Base-by-base conservation (phyloP, 1,140 invertebrate species). In the Leptinotarsa lineolata region DNA sequence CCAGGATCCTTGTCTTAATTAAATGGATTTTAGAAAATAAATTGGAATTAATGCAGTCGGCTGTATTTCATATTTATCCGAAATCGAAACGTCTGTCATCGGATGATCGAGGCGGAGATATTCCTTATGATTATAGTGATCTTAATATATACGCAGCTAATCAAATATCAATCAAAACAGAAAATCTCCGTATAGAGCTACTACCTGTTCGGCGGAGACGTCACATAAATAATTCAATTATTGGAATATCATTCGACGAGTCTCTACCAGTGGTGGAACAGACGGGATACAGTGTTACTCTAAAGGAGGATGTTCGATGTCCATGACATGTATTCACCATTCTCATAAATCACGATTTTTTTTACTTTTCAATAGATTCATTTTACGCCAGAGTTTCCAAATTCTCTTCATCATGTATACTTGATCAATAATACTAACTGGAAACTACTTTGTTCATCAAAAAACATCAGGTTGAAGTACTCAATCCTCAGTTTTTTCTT, bases 201-300 rank as follows among this genome's bases (percentile, higher is more conserved):
- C 61, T 63, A 63, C 74, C 77, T 76, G 77, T 78, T 70, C 69
- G 24, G 63, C 54, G 68, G 60, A 64, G 74, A 73, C 75, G 39
- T 44, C 44, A 60, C 67, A 78, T 78, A 78, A 78, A 78, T 78
- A 78, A 78, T 78, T 78, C 77, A 77, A 78, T 78, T 78, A 78
- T 78, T 77, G 75, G 77, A 78, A 76, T 78, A 69, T 76, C 68
- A 71, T 73, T 78, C 8, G 30, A n/a, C n/a, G n/a, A 30, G 11
- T 30, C 30, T 8, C 8, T 30, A 30, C 30, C 30, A 30, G 30
- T 30, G 30, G 30, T 30, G 11, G 30, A 30, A 30, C 30, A 11
- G 30, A 30, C 30, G 30, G 30, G 30, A 30, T 30, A 30, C 8
- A 11, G 0, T 8, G 8, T 30, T 30, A 30, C 6, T 30, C 1